A percentile compares a stretch with the other conserved stretches of the same genome.
Evolutionary conservation across 2,888 invertebrate species (phyloP).

Genomic region (Lagria hirta): DNA sequence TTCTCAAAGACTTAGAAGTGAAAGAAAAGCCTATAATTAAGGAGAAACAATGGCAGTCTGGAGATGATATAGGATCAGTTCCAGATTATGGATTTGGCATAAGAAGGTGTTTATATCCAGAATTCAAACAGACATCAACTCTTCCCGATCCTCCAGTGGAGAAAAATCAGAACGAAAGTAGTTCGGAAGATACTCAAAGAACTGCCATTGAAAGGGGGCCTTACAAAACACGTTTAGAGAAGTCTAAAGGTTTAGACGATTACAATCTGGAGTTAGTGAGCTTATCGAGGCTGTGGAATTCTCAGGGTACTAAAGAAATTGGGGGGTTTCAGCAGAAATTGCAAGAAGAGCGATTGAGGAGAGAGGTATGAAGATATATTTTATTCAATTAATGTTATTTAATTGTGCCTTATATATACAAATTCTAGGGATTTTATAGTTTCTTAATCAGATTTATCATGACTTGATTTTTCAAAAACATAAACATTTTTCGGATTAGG

Average conservation of each 20-base stretch:
- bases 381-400: no score
- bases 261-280: slow-evolving; percentile 51
- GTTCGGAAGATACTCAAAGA: slow-evolving; percentile 41
- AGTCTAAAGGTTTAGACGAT: slow-evolving; percentile 6
- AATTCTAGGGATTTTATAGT: no score
- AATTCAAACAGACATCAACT: slow-evolving; percentile 1
- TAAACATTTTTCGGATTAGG: no score
- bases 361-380: slow-evolving; percentile 77
- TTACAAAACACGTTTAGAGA: slow-evolving; percentile 3
- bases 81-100: slow-evolving; percentile 50
- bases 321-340: slow-evolving; percentile 55
- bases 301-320: slow-evolving; percentile 33
- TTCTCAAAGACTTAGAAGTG: slow-evolving; percentile 53
- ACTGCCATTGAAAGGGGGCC: slow-evolving; percentile 35
- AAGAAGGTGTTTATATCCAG: slow-evolving; percentile 38
- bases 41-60: slow-evolving; percentile 40
- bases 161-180: slow-evolving; percentile 25
- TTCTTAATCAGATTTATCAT: no score
- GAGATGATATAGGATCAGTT: slow-evolving; percentile 48
- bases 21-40: slow-evolving; percentile 35
- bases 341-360: slow-evolving; percentile 74
- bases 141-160: slow-evolving; percentile 1
- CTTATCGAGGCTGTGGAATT: slow-evolving; percentile 67
- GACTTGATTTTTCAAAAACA: no score
- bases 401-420: no score